Percentiles rank a stretch among this genome's conserved stretches.
Evolutionary conservation across 1,140 invertebrate genomes (phyloP).

Genomic region (Bombus ignitus): DNA sequence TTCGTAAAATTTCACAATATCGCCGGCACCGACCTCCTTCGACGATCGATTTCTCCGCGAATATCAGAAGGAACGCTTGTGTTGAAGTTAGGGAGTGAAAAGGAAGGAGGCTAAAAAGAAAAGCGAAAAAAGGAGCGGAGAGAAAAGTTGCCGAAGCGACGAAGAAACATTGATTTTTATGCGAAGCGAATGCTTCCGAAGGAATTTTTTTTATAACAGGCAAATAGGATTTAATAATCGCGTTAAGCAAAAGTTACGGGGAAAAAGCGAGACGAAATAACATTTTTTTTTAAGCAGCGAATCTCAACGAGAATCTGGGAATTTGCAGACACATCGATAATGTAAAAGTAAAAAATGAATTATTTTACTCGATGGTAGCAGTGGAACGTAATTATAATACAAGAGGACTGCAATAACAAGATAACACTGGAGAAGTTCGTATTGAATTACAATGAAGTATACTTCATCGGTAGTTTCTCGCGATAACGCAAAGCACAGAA

Average conservation of each 20-base stretch:
- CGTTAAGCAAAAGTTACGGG: not conserved
- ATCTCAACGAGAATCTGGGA: no score
- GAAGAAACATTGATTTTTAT: conserved; percentile 5
- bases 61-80: not conserved
- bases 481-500: not conserved
- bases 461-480: not conserved
- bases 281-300: not conserved
- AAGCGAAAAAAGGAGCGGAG: not conserved
- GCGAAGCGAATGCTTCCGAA: not conserved
- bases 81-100: not conserved
- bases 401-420: no score
- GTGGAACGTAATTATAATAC: not conserved
- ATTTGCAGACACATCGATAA: not conserved
- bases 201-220: not conserved
- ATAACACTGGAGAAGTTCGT: not conserved
- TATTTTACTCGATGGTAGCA: no score
- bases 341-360: not conserved
- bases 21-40: conserved; percentile 27
- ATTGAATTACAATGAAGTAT: not conserved
- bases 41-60: conserved; percentile 32
- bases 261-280: no score
- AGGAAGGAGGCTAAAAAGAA: no score
- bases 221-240: not conserved
- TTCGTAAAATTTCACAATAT: conserved; percentile 70
- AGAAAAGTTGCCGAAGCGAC: not conserved